Evolutionary conservation across 2,113 vertebrate genomes (phyloP).

Genomic region (Petrocephalus microphthalmus): DNA sequence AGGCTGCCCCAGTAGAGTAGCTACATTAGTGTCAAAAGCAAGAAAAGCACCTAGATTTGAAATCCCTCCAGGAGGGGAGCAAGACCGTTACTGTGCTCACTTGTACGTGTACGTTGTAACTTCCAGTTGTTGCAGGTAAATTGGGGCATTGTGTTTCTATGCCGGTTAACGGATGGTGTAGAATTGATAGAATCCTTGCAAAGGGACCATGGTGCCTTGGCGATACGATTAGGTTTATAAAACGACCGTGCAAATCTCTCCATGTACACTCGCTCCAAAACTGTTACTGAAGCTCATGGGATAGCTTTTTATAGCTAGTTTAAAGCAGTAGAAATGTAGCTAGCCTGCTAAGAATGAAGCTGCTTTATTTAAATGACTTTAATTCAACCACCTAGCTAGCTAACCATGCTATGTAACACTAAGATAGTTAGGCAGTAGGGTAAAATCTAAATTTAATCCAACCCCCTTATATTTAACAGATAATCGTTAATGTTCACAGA

Average conservation of each 20-base stretch:
- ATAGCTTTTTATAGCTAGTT: slow-evolving; percentile 2
- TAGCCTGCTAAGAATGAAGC: slow-evolving; percentile 5
- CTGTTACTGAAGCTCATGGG: not conserved
- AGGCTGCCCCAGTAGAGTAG: not conserved
- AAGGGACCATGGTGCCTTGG: not conserved
- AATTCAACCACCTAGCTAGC: not conserved
- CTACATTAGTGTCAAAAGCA: not conserved
- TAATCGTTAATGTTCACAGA: not conserved
- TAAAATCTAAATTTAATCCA: slow-evolving; percentile 4
- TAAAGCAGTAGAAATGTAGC: not conserved
- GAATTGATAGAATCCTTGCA: not conserved
- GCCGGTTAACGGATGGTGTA: not conserved
- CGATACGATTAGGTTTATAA: not conserved
- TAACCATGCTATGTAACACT: not conserved
- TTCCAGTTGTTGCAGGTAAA: not conserved
- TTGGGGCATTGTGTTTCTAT: not conserved
- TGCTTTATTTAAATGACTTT: not conserved
- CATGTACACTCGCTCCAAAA: not conserved
- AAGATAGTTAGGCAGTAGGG: not conserved
- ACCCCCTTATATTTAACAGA: not conserved
- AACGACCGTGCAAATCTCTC: not conserved
- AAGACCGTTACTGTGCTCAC: not conserved
- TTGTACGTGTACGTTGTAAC: not conserved
- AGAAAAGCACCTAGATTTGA: not conserved
- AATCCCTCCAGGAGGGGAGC: not conserved